Evolutionary conservation across 2,888 invertebrate species (phyloP).

Genomic region (Ormyrus rosae): DNA sequence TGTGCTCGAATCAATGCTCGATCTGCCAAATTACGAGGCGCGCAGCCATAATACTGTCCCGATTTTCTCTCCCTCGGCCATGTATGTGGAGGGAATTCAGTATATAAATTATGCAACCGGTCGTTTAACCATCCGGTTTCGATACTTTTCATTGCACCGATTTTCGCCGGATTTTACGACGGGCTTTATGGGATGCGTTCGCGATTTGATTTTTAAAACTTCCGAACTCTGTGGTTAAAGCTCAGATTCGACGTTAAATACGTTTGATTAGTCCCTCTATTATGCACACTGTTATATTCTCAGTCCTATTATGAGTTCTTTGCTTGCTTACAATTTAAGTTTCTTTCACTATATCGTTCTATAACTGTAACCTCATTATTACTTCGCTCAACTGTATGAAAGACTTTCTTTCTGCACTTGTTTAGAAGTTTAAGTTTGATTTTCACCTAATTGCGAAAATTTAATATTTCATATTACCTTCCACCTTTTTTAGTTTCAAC

Average conservation of each 20-base stretch:
- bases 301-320: background rate
- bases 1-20: slow-evolving; percentile 13
- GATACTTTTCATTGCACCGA: background rate
- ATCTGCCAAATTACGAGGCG: slow-evolving; percentile 5
- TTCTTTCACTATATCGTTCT: background rate
- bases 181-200: background rate
- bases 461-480: no score
- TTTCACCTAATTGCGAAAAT: background rate
- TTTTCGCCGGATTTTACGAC: slow-evolving; percentile 9
- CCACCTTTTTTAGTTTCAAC: no score
- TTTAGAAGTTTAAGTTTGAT: background rate
- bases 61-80: no score
- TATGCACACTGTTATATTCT: background rate
- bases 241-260: background rate
- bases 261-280: background rate
- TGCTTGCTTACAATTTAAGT: background rate
- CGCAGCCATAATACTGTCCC: background rate
- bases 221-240: slow-evolving; percentile 7
- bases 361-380: slow-evolving; percentile 6
- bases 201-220: background rate
- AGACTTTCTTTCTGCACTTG: slow-evolving; percentile 15
- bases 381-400: slow-evolving; percentile 4
- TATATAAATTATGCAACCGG: slow-evolving; percentile 22
- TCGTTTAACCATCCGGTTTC: background rate
- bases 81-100: background rate